phyloP scores from a whole-genome alignment of 1,140 invertebrate species.

The Nixonia krombeini region DNA sequence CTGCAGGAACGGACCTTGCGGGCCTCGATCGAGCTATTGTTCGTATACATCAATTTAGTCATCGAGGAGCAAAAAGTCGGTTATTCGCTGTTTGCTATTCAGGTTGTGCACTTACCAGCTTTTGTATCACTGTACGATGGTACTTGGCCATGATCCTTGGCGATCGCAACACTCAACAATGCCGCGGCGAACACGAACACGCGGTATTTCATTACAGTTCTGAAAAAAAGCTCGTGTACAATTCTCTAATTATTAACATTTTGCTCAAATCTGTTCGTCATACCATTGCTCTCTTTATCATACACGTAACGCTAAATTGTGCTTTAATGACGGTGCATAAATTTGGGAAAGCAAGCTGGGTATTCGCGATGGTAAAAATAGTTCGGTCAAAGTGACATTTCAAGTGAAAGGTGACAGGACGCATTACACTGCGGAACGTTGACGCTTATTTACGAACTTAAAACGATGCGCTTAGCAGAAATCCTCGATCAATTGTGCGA shows the following conservation, averaged over 20 bases:
- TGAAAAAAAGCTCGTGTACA: constrained; percentile 41
- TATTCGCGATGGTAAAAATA: not conserved
- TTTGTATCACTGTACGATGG: constrained; percentile 34
- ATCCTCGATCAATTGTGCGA: constrained; percentile 28
- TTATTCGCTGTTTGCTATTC: too few species aligned
- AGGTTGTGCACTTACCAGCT: constrained; percentile 56
- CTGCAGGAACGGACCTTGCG: constrained; percentile 48
- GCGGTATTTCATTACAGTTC: constrained; percentile 55
- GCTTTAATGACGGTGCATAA: too few species aligned
- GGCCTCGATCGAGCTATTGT: constrained; percentile 52
- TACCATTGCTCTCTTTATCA: too few species aligned
- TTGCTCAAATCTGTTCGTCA: too few species aligned
- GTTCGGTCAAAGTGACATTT: not conserved
- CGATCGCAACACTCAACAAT: constrained; percentile 47
- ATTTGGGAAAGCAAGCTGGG: too few species aligned
- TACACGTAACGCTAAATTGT: too few species aligned
- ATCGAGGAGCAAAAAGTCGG: constrained; percentile 4
- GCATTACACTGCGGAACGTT: constrained; percentile 8
- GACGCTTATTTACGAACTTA: constrained; percentile 6
- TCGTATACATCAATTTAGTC: not conserved
- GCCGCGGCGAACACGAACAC: constrained; percentile 50
- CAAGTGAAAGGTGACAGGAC: constrained; percentile 41
- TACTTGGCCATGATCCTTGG: constrained; percentile 51
- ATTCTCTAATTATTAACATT: too few species aligned
- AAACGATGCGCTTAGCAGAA: constrained; percentile 21